phyloP scores from a whole-genome alignment of 2,797 vertebrate species.

The Ptychobarbus kaznakovi region DNA sequence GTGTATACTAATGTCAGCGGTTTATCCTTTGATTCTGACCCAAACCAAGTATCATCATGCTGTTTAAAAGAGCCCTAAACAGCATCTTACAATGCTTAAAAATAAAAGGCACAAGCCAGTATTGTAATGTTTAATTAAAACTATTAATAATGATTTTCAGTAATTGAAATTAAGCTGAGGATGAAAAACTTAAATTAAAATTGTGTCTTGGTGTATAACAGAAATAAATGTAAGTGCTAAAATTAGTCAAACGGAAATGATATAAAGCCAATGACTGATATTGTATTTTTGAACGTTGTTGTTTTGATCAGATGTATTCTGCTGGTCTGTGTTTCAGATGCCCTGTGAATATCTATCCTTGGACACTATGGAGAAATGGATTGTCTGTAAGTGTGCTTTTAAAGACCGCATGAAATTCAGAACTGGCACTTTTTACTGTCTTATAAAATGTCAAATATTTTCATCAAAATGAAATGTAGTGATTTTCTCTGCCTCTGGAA shows the following conservation, averaged over 20 bases:
- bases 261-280: neutral
- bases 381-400: conserved; percentile 90
- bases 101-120: neutral
- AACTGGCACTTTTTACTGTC: neutral
- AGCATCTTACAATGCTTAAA: neutral
- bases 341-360: conserved; percentile 98
- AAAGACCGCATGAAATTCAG: neutral
- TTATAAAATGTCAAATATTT: neutral
- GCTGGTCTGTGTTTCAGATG: conserved; percentile 81
- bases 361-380: conserved; percentile 99
- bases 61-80: neutral
- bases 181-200: neutral
- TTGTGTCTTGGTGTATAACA: neutral
- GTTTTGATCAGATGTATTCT: neutral
- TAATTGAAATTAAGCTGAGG: neutral
- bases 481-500: neutral
- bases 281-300: neutral
- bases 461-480: neutral
- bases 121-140: no score
- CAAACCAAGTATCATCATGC: neutral
- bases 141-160: neutral
- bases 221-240: neutral
- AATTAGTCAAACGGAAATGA: neutral
- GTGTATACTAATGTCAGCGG: neutral
- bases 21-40: neutral